A percentile compares a stretch with the other conserved stretches of the same genome.
These are phyloP conservation scores for Orius insidiosus DNA, from an alignment of 1,140 invertebrate species.

Conservation along the genomic window DNA sequence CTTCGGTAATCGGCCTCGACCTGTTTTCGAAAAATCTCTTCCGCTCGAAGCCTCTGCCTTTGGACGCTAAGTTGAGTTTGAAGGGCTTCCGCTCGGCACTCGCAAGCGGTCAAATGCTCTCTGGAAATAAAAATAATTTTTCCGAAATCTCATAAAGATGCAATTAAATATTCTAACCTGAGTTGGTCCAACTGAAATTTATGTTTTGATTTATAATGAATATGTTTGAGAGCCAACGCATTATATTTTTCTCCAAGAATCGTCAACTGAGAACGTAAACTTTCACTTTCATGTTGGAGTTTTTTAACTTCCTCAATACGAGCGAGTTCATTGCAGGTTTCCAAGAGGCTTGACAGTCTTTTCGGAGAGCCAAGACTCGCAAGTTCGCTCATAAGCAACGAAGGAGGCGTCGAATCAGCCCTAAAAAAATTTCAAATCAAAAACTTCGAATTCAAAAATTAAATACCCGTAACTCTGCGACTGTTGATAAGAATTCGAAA, in stretches of 20 bases:
- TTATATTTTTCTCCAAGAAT: slow-evolving; percentile 25
- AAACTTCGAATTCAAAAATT: not conserved
- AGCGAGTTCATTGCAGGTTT: slow-evolving; percentile 22
- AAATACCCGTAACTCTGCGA: slow-evolving; percentile 17
- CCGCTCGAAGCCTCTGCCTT: slow-evolving; percentile 22
- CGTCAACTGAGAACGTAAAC: slow-evolving; percentile 21
- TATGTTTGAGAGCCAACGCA: slow-evolving; percentile 23
- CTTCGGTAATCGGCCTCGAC: slow-evolving; percentile 23
- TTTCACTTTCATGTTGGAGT: slow-evolving; percentile 23
- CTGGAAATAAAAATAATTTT: slow-evolving; percentile 13
- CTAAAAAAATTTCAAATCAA: slow-evolving; percentile 16
- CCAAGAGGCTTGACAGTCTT: slow-evolving; percentile 23
- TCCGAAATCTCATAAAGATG: not conserved
- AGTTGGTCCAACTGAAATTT: slow-evolving; percentile 25
- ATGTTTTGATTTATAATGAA: slow-evolving; percentile 25
- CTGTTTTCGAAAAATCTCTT: slow-evolving; percentile 25
- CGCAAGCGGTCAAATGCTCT: slow-evolving; percentile 23
- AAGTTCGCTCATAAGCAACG: slow-evolving; percentile 22
- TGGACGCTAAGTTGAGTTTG: slow-evolving; percentile 24
- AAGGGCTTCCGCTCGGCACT: slow-evolving; percentile 23
- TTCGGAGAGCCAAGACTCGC: slow-evolving; percentile 21
- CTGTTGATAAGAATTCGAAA: slow-evolving; percentile 10
- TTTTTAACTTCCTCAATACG: slow-evolving; percentile 23
- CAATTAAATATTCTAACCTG: slow-evolving; percentile 19
- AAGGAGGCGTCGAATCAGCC: slow-evolving; percentile 23